Evolutionary conservation across 2,113 vertebrate genomes (phyloP).

Genomic region (Seriola quinqueradiata): DNA sequence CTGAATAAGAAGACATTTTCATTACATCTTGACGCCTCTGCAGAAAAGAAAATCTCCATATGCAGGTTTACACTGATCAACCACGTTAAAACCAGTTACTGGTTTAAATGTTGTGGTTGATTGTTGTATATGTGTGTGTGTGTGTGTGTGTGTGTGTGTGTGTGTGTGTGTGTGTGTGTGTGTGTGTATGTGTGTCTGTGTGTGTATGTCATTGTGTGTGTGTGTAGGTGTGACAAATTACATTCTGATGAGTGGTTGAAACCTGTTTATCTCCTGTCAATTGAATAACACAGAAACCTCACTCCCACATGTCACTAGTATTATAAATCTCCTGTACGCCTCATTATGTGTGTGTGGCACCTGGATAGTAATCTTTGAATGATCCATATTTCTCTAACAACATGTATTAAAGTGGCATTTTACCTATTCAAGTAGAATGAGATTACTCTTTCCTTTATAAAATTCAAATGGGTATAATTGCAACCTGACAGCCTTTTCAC

Average conservation of each 20-base stretch:
- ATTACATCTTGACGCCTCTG: constrained; percentile 8
- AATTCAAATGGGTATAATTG: constrained; percentile 11
- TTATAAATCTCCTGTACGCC: constrained; percentile 17
- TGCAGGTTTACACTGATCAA: neutral
- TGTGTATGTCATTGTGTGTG: neutral
- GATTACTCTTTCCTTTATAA: constrained; percentile 3
- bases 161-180: constrained; percentile 1
- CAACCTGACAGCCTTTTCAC: constrained; percentile 14
- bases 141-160: neutral
- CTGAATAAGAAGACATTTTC: constrained; percentile 8
- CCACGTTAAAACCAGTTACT: too few relatives aligned
- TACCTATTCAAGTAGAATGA: neutral
- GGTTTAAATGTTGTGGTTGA: too few relatives aligned
- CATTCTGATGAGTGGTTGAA: neutral
- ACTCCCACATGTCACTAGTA: neutral
- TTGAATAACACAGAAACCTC: constrained; percentile 5
- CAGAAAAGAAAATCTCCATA: neutral
- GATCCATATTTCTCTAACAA: constrained; percentile 8
- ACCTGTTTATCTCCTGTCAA: constrained; percentile 13
- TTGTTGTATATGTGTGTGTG: neutral
- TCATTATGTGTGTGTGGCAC: neutral
- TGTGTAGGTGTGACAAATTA: constrained; percentile 20
- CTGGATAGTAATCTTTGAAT: constrained; percentile 7
- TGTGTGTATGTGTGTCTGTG: neutral
- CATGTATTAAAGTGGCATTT: constrained; percentile 5